Base-by-base conservation (phyloP, 2,888 invertebrate genomes). In the Parthenolecanium corni region DNA sequence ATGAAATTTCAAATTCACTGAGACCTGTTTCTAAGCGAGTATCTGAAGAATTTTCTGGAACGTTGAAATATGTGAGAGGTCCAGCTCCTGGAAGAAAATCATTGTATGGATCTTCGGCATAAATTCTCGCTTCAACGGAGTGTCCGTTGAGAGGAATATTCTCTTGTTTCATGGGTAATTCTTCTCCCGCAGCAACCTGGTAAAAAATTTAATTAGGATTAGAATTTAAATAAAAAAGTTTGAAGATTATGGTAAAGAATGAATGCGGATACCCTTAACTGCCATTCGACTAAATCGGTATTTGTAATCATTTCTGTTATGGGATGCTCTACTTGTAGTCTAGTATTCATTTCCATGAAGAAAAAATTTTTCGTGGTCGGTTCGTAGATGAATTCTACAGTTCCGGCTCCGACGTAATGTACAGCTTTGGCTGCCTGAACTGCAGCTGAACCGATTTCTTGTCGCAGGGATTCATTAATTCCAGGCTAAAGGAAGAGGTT, bases 331-430 rank as follows among this genome's bases (percentile, higher is more conserved):
- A 95, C 68, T 74, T 93, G 92, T 31, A 93, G 76, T 44, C 98
- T 79, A 0, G 98, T 98, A 75, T 98, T 98, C 98, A 98, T 98
- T 79, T 98, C 98, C 98, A 98, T 98, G 73, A 98, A 98, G 76
- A 91, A 93, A 73, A 98, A 98, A 66, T 85, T 84, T 67, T 90
- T 84, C 49, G 86, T 83, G 62, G 79, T 77, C 61, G 85, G 80
- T 73, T 98, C 96, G 73, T 95, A 80, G 68, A 97, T 95, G 73
- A 98, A 98, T 74, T 97, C 97, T 0, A 98, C 96, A 0, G 98
- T 98, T 24, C 97, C 97, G 2, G 97, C 97, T 20, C 97, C 97
- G 1, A 95, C 91, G 74, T 98, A 98, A 46, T 89, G 85, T 0
- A 97, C 97, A 3, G 97, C 97, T 72, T 83, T 82, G 0, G 97